Evolutionary conservation across 64 coral and sea anemone species (phyloP).

Genomic region (Trachythela sp.): DNA sequence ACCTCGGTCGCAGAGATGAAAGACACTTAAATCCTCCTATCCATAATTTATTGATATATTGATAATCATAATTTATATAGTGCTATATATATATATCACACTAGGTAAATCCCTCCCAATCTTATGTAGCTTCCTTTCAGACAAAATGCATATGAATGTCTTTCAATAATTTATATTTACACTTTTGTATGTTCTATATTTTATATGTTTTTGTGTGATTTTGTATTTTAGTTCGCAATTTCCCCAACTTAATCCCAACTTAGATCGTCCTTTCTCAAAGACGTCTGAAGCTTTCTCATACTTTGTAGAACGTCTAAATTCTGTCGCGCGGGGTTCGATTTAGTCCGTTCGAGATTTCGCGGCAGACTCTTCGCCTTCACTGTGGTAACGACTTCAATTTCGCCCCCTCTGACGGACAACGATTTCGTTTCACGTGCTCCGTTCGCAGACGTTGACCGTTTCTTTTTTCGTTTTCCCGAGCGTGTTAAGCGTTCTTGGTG

Average conservation of each 20-base stretch:
- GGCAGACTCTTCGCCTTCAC: slow-evolving; percentile 71
- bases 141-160: neutral
- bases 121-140: neutral
- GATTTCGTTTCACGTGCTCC: slow-evolving; percentile 64
- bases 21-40: neutral
- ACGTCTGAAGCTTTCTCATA: slow-evolving; percentile 88
- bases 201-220: neutral
- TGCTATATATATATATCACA: neutral
- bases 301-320: slow-evolving; percentile 71
- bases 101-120: neutral
- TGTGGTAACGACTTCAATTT: slow-evolving; percentile 81
- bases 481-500: slow-evolving; percentile 62
- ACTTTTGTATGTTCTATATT: neutral
- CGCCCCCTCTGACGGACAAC: slow-evolving; percentile 58
- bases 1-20: too few species aligned
- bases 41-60: neutral
- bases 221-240: neutral
- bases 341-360: slow-evolving; percentile 17
- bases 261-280: slow-evolving; percentile 83
- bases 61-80: neutral
- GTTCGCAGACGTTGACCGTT: slow-evolving; percentile 11
- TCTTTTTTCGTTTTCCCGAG: slow-evolving; percentile 39
- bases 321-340: slow-evolving; percentile 41
- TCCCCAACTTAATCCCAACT: slow-evolving; percentile 65
- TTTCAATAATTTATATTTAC: neutral